phyloP scores from a whole-genome alignment of 2,113 vertebrate species.

The Cyprinodon brontotheroides region DNA sequence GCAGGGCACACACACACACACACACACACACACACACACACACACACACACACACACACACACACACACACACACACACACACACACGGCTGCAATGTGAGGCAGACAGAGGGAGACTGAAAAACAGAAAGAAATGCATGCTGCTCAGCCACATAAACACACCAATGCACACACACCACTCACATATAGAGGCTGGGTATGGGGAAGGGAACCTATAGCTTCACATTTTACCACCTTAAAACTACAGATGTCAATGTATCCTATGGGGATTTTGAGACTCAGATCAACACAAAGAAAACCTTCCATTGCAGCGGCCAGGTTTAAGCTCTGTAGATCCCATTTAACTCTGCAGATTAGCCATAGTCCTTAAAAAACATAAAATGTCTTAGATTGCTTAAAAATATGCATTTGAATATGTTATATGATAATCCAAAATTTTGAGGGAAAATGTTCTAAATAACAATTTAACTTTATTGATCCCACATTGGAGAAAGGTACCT shows the following conservation, averaged over 20 bases:
- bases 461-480: too few species aligned
- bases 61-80: conserved; percentile 15
- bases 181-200: conserved; percentile 51
- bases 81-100: conserved; percentile 36
- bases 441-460: background rate
- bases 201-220: conserved; percentile 49
- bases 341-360: too few species aligned
- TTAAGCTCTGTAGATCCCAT: background rate
- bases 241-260: background rate
- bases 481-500: too few species aligned
- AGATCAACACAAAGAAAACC: background rate
- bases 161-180: conserved; percentile 26
- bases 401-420: too few species aligned
- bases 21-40: conserved; percentile 13
- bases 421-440: background rate
- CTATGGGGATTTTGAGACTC: background rate
- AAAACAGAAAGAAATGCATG: background rate
- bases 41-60: conserved; percentile 5
- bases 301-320: too few species aligned
- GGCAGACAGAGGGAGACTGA: conserved; percentile 41
- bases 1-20: conserved; percentile 11
- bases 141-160: background rate
- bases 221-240: background rate
- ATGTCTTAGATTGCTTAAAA: background rate
- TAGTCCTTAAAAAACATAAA: too few species aligned